Percentiles rank a stretch among this genome's conserved stretches.
phyloP scores from a whole-genome alignment of 2,113 vertebrate genomes.

The Bos indicus region DNA sequence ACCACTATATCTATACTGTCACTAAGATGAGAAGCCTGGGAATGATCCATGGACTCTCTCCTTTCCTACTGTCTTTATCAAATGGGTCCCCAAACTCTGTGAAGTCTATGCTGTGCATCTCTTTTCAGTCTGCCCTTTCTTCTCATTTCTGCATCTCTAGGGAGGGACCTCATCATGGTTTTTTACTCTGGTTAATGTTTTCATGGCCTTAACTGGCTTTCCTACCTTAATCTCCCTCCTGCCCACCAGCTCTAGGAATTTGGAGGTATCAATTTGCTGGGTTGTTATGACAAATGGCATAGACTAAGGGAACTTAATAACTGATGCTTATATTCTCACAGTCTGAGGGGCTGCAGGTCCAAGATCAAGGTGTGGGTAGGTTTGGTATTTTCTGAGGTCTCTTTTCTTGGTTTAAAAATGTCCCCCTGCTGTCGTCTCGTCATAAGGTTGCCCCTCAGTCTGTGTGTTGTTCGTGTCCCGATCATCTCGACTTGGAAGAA shows the following conservation, averaged over 20 bases:
- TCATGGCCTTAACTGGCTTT: neutral
- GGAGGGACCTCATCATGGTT: fast-evolving
- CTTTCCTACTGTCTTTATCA: fast-evolving
- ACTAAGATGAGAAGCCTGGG: neutral
- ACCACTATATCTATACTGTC: fast-evolving
- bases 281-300: fast-evolving
- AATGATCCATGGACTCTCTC: too few relatives aligned
- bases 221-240: neutral
- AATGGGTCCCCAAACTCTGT: too few relatives aligned
- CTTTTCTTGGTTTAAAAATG: too few relatives aligned
- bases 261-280: fast-evolving
- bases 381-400: fast-evolving
- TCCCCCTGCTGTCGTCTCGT: neutral
- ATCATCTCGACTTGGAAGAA: neutral
- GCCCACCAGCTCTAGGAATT: too few relatives aligned
- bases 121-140: neutral
- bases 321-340: neutral
- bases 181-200: neutral
- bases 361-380: neutral
- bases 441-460: fast-evolving
- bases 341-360: neutral
- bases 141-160: too few relatives aligned
- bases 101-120: fast-evolving
- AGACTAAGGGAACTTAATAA: too few relatives aligned
- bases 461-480: fast-evolving